Percentiles rank a stretch among this genome's conserved stretches.
phyloP scores from a whole-genome alignment of 1,140 invertebrate species.

The Patella vulgata region DNA sequence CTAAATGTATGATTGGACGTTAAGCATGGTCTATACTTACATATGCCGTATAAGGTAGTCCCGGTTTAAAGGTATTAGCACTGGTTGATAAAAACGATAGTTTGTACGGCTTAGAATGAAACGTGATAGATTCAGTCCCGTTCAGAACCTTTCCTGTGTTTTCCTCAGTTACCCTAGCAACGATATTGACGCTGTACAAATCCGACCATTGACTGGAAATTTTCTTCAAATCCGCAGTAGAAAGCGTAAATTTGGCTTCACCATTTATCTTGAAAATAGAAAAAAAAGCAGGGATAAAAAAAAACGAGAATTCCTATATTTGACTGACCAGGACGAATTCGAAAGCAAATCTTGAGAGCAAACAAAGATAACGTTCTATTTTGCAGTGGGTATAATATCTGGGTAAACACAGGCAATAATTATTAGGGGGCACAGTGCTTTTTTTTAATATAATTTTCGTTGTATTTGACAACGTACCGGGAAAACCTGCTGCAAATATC shows the following conservation, averaged over 20 bases:
- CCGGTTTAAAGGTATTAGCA: constrained; percentile 35
- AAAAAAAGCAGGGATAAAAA: constrained; percentile 25
- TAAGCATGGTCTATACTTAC: too few species aligned
- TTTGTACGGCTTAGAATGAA: constrained; percentile 16
- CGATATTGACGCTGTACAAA: constrained; percentile 9
- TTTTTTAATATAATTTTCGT: too few species aligned
- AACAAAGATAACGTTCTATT: too few species aligned
- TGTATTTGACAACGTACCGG: constrained; percentile 13
- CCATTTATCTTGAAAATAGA: constrained; percentile 27
- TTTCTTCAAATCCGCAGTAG: constrained; percentile 13
- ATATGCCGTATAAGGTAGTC: constrained; percentile 28
- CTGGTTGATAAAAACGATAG: constrained; percentile 24
- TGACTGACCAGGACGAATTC: constrained; percentile 34
- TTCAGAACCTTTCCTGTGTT: constrained; percentile 19
- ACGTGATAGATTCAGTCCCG: constrained; percentile 16
- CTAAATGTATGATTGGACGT: too few species aligned
- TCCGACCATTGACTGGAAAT: background rate
- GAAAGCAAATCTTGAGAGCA: too few species aligned
- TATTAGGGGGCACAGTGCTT: too few species aligned
- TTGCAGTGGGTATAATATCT: too few species aligned
- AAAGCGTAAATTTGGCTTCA: constrained; percentile 17
- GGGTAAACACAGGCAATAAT: too few species aligned
- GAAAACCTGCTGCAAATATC: constrained; percentile 6
- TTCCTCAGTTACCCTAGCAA: constrained; percentile 18
- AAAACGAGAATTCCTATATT: constrained; percentile 31